phyloP scores from a whole-genome alignment of 2,888 invertebrate genomes.

The Sepiola atlantica region DNA sequence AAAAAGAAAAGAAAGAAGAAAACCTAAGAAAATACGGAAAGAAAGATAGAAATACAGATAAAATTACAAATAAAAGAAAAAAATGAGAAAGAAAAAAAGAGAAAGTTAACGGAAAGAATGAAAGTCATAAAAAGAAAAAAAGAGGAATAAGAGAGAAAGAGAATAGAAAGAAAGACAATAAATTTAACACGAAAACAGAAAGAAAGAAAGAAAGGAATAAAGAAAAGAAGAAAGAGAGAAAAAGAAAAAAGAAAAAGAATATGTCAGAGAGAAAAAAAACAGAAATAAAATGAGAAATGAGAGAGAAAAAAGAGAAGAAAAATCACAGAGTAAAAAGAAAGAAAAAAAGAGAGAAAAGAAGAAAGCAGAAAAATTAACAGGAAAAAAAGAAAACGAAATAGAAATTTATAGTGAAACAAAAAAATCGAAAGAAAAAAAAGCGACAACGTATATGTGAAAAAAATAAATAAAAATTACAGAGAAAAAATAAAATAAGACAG shows the following conservation, averaged over 20 bases:
- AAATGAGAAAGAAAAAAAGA: neutral
- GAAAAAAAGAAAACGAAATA: too few relatives aligned
- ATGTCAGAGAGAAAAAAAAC: neutral
- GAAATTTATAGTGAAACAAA: too few relatives aligned
- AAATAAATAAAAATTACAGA: too few relatives aligned
- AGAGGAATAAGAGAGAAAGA: neutral
- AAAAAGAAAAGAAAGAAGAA: neutral
- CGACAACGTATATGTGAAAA: too few relatives aligned
- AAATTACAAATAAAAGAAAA: neutral
- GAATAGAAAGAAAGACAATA: neutral
- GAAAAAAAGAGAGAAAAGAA: fast-evolving
- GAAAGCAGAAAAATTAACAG: neutral
- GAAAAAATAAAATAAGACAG: too few relatives aligned
- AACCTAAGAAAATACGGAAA: too few relatives aligned
- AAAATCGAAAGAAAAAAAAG: too few relatives aligned
- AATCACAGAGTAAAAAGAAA: neutral
- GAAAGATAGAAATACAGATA: neutral
- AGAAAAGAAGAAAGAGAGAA: neutral
- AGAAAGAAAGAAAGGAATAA: neutral
- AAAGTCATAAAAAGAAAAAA: neutral
- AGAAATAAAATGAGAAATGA: neutral
- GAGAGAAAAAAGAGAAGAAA: neutral
- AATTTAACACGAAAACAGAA: neutral
- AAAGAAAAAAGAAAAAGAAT: neutral
- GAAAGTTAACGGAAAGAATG: neutral